Base-by-base conservation (phyloP, 2,797 vertebrate genomes). In the Hydrophis major region DNA sequence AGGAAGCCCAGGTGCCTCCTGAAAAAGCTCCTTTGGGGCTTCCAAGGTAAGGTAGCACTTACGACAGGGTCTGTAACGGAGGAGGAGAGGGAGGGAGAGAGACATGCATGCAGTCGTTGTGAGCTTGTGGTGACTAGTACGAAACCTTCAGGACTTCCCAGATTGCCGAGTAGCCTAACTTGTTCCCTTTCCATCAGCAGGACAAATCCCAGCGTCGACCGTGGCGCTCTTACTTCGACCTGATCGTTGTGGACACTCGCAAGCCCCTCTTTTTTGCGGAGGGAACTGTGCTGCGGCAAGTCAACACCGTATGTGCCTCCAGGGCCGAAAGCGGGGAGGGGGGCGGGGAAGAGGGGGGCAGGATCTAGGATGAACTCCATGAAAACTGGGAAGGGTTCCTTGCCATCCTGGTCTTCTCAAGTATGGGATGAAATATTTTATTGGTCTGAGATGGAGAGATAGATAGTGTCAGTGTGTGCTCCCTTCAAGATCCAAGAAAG, bases 241-340 rank as follows among this genome's bases (percentile, higher is more conserved):
- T 98, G 69, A 97, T 98, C 0, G 98, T 99, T 14, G 98, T 99
- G 93, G 98, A 99, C 93, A 98, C 98, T 0, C 97, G 95, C 92
- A 99, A 99, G 93, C 98, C 99, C 0, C 94, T 97, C 92, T 99
- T 99, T 96, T 99, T 99, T 0, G 98, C 95, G 0, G 98, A 98
- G 61, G 98, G 98, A 47, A 99, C 97, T 0, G 98, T 98, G 69
- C 97, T 99, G 91, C 98, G 98, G 95, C 98, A 98, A 96, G 98
- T 99, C 47, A 98, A 98, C 97, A 98, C 95, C 92, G 98, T 99
- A 95, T 61, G 96, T 50, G 42, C 13, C 4, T 4, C 7, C 13
- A 7, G 63, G 50, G 28, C 10, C 12, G 14, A 14, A 7, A 4
- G 5, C 22, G 25, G 27, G 60, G 14, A 2, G 4, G 56, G 2